Evolutionary conservation across 2,113 vertebrate genomes (phyloP).

Genomic region (Theristicus caerulescens): DNA sequence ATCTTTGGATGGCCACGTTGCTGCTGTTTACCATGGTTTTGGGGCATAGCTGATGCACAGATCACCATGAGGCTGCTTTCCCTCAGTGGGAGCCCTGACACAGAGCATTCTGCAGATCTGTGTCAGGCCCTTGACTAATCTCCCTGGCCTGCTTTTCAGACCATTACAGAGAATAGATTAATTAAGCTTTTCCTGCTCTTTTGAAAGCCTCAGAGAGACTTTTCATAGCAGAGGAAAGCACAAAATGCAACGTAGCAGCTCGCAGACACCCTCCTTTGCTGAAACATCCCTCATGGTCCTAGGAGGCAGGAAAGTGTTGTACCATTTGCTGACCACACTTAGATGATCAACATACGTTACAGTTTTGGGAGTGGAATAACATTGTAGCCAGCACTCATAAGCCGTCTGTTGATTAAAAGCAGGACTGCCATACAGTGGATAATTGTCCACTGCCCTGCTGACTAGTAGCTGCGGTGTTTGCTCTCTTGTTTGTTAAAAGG

Average conservation of each 20-base stretch:
- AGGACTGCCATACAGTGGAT: not conserved
- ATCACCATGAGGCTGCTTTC: not conserved
- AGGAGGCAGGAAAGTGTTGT: not conserved
- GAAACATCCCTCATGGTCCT: not conserved
- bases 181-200: not conserved
- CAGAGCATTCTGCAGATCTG: not conserved
- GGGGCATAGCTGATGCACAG: not conserved
- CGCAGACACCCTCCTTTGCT: not conserved
- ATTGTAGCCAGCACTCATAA: not conserved
- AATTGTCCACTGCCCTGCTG: not conserved
- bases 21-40: not conserved
- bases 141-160: not conserved
- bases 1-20: not conserved
- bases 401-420: not conserved
- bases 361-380: not conserved
- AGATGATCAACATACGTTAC: not conserved
- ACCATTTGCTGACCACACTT: not conserved
- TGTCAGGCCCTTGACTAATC: not conserved
- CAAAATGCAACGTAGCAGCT: not conserved
- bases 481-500: not conserved
- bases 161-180: not conserved
- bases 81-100: not conserved
- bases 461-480: not conserved
- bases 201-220: not conserved
- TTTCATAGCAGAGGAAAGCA: not conserved